Base-by-base conservation (phyloP, 1,140 invertebrate species). In the Bombyx mandarina region DNA sequence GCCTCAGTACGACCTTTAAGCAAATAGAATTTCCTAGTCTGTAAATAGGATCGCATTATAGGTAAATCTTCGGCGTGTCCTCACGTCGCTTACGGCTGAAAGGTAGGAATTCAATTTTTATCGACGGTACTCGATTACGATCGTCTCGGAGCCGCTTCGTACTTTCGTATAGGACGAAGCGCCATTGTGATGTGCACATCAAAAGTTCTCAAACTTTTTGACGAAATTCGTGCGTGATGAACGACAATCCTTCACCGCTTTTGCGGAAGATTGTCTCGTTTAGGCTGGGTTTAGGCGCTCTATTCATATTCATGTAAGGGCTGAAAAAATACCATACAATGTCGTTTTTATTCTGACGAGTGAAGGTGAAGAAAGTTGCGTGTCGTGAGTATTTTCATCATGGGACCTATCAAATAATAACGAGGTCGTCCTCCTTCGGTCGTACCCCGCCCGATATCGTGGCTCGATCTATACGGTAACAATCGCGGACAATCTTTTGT, bases 1-100 rank as follows among this genome's bases (percentile, higher is more conserved):
- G 84, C 80, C 77, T 82, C 77, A 74, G 67, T 77, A 82, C 77
- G 80, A 81, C 79, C 79, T 83, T 86, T 81, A 85, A 83, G 78
- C 80, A 85, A 87, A 84, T 83, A 87, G 71, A 78, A 84, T 82
- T 80, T 85, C 74, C 73, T 57, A 79, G 73, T 77, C 76, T 71
- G 77, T 76, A 83, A 85, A 87, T 84, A 87, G 66, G 71, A 80
- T 73, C 71, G 68, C 71, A 67, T 74, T 77, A 66, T 82, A 81
- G 73, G 75, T 79, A 78, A 79, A 86, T 78, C 77, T 74, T 69
- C 61, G 54, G 62, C 65, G 60, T 73, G 65, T 71, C 67, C 61
- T 67, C 61, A 62, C 63, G 60, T 65, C 67, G 64, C 71, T 75
- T 62, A 68, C 69, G 63, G 54, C 56, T 65, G 62, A 70, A 74